These are phyloP conservation scores for Hemichromis elongatus DNA, from an alignment of 2,113 vertebrate species.

Conservation along the genomic window DNA sequence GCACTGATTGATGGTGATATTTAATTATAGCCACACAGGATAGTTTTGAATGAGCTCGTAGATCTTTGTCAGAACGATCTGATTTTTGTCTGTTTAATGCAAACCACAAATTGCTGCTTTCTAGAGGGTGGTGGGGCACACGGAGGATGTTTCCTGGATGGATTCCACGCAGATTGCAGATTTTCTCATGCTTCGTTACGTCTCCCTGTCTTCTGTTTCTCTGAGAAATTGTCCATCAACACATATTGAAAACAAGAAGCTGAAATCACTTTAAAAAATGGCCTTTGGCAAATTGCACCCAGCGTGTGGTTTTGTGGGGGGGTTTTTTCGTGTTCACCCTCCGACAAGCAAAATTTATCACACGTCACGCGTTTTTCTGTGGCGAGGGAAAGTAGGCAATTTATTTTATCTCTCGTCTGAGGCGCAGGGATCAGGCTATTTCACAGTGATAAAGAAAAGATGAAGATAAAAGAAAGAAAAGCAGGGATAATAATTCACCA, in stretches of 20 bases:
- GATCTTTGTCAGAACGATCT: not conserved
- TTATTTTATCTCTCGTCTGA: slow-evolving; percentile 10
- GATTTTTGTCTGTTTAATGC: not conserved
- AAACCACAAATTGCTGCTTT: not conserved
- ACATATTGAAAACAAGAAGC: not conserved
- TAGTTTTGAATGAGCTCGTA: not conserved
- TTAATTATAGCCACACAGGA: not conserved
- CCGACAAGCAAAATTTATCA: slow-evolving; percentile 10
- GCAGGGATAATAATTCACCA: slow-evolving; percentile 27
- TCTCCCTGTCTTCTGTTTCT: not conserved
- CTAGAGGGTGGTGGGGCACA: fast-evolving
- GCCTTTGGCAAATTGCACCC: not conserved
- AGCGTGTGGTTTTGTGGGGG: not conserved
- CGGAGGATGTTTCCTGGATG: not conserved
- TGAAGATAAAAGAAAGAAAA: slow-evolving; percentile 32
- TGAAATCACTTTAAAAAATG: not conserved
- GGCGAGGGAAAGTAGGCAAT: slow-evolving; percentile 6
- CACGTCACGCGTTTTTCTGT: not conserved
- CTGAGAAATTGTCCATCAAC: not conserved
- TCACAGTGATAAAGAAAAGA: slow-evolving; percentile 27
- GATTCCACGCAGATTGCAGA: not conserved
- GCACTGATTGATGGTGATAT: not conserved
- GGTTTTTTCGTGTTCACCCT: not conserved
- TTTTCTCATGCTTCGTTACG: not conserved
- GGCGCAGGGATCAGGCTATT: slow-evolving; percentile 1